Evolutionary conservation across 2,888 invertebrate genomes (phyloP).

Genomic region (Eristalis arbustorum): DNA sequence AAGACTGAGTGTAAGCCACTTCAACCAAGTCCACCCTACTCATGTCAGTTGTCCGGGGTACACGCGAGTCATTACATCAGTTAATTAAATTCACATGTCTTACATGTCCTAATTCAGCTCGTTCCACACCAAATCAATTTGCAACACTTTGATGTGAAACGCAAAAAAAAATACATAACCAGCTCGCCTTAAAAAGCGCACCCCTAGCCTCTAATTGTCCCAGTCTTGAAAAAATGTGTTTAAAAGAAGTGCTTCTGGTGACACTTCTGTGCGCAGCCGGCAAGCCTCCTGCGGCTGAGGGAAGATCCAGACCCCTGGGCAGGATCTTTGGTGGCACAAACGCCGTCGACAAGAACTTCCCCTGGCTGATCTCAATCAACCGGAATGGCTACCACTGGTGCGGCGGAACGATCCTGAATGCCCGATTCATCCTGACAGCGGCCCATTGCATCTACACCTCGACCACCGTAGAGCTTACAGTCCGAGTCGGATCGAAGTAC

Average conservation of each 20-base stretch:
- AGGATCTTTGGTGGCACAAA: slow-evolving; percentile 77
- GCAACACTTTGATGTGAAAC: too few species aligned
- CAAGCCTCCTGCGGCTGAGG: neutral
- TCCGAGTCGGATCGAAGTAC: slow-evolving; percentile 74
- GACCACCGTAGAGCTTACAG: slow-evolving; percentile 61
- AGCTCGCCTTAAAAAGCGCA: too few species aligned
- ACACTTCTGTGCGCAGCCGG: slow-evolving; percentile 7
- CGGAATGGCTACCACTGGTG: slow-evolving; percentile 73
- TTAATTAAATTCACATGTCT: too few species aligned
- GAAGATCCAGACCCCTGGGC: neutral
- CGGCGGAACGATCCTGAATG: slow-evolving; percentile 76
- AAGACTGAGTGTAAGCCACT: too few species aligned
- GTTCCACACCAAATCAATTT: too few species aligned
- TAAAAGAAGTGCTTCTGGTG: neutral
- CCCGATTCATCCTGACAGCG: slow-evolving; percentile 77
- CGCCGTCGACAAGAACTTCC: slow-evolving; percentile 75
- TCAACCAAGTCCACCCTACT: too few species aligned
- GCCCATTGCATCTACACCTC: slow-evolving; percentile 75
- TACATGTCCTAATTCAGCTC: too few species aligned
- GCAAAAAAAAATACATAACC: too few species aligned
- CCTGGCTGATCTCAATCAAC: slow-evolving; percentile 77
- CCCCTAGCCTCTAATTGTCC: too few species aligned
- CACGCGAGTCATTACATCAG: too few species aligned
- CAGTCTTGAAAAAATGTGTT: neutral
- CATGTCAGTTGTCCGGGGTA: too few species aligned